Evolutionary conservation across 2,113 vertebrate genomes (phyloP).

Genomic region (Zapornia atra): DNA sequence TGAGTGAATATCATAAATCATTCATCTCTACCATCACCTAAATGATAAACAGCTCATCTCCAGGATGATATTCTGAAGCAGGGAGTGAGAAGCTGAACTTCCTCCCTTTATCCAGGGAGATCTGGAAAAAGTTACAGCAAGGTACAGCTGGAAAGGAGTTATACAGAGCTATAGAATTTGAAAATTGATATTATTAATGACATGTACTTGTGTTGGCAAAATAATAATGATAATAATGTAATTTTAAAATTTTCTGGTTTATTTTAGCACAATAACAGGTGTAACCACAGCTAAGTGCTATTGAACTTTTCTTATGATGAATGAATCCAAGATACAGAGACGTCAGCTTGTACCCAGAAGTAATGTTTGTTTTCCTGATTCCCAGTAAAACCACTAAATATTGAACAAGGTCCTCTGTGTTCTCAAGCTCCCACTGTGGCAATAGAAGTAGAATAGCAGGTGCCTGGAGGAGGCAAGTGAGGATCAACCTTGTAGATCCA

Average conservation of each 20-base stretch:
- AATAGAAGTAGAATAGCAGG: background rate
- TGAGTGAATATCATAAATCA: background rate
- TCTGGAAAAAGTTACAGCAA: background rate
- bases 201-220: background rate
- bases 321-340: background rate
- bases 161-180: background rate
- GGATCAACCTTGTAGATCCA: background rate
- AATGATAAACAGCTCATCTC: background rate
- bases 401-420: background rate
- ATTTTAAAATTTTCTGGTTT: background rate
- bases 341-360: background rate
- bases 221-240: background rate
- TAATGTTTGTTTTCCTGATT: background rate
- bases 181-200: background rate
- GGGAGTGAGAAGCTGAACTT: background rate
- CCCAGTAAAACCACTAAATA: background rate
- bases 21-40: background rate
- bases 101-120: background rate
- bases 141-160: background rate
- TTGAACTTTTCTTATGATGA: background rate
- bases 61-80: background rate
- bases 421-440: background rate
- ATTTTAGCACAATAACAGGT: background rate
- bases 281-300: background rate
- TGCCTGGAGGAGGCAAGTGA: background rate